Base-by-base conservation (phyloP, 2,888 invertebrate genomes). In the Phyto melanocephala region DNA sequence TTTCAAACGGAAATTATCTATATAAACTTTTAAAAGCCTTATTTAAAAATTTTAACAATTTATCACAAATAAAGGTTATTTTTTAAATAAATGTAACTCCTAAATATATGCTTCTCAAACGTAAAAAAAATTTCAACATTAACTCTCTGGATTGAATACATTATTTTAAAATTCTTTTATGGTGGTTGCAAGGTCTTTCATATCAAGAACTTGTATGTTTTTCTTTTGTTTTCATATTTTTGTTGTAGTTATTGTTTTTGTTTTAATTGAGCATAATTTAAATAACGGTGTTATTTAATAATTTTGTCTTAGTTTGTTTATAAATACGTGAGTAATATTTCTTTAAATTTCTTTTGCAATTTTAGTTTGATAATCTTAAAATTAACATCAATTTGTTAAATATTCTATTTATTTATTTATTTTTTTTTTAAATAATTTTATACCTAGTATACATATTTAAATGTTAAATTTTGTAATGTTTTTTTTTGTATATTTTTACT, bases 251-350 rank as follows among this genome's bases (percentile, higher is more conserved):
- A 40, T 35, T 60, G 20, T 50, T 45, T 60, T 22, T 47, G 20
- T 52, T 42, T 62, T 50, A 71, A 65, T 65, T 76, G 80, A 80
- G 75, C 65, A 75, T 76, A n/a, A 47, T 52, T 52, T 71, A 1
- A 28, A 71, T 45, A 40, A 40, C 22, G 20, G 45, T 42, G 33
- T 54, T 33, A n/a, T 33, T 47, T 7, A 5, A 33, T 4, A 20
- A 28, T 45, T 28, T 17, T 62, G 10, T 42, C 56, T 56, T 70
- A 1, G 7, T 28, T 22, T 56, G 13, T 28, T 2, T 67, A 13
- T 17, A n/a, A 40, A 10, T 58, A 45, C 22, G 22, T 42, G 15
- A 35, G n/a, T 63, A 50, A 33, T 54, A 10, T 24, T 67, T 58
- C 47, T 33, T 70, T 17, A 8, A 8, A 6, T 28, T 15, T 28